These are phyloP conservation scores for Setipinna tenuifilis DNA, from an alignment of 2,797 vertebrate genomes.

Conservation along the genomic window DNA sequence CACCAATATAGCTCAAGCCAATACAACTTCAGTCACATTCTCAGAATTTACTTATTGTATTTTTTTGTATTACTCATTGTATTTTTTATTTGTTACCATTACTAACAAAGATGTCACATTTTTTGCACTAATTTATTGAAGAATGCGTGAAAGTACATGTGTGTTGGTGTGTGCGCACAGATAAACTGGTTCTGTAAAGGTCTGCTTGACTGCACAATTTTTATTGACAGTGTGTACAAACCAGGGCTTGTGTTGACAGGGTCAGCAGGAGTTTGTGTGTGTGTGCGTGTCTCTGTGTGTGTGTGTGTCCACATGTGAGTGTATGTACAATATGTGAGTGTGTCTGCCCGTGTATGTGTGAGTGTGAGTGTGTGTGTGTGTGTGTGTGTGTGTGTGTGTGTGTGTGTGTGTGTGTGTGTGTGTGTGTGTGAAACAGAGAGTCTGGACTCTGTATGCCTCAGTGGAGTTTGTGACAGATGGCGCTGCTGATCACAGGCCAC, in stretches of 20 bases:
- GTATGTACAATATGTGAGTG: background rate
- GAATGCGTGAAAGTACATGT: background rate
- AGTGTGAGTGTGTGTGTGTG: background rate
- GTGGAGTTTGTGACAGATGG: conserved; percentile 24
- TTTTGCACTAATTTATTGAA: background rate
- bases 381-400: conserved; percentile 7
- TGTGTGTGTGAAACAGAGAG: background rate
- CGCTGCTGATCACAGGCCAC: conserved; percentile 33
- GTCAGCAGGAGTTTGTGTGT: background rate
- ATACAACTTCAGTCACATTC: too few species aligned
- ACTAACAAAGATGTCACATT: too few species aligned
- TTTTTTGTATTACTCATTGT: too few species aligned
- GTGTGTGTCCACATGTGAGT: background rate
- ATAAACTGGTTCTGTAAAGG: background rate
- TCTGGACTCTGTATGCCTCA: conserved; percentile 19
- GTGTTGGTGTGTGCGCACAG: background rate
- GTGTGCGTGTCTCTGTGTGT: background rate
- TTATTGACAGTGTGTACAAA: background rate
- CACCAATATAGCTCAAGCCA: too few species aligned
- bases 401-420: background rate
- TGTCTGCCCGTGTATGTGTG: background rate
- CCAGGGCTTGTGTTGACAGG: background rate
- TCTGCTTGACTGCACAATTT: conserved; percentile 9
- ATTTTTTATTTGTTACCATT: too few species aligned
- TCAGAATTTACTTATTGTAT: too few species aligned